Evolutionary conservation across 2,888 invertebrate genomes (phyloP).

Genomic region (Cephus spinipes): DNA sequence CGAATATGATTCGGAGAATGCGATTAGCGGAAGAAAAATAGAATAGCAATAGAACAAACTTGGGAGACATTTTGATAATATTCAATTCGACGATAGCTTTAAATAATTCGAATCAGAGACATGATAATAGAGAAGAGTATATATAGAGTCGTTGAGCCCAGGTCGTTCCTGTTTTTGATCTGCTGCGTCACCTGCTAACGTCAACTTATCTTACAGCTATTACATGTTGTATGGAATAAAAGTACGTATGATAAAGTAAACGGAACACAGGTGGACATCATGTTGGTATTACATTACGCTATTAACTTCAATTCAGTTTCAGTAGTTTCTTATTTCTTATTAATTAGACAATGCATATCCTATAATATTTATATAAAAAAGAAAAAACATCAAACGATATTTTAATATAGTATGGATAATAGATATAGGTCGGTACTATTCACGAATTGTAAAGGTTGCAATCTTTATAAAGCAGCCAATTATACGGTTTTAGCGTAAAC

Average conservation of each 20-base stretch:
- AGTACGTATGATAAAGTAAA: constrained; percentile 45
- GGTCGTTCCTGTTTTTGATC: constrained; percentile 44
- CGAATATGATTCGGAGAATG: background rate
- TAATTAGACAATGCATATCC: constrained; percentile 47
- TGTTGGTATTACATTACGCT: constrained; percentile 41
- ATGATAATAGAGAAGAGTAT: constrained; percentile 24
- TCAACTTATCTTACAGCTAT: constrained; percentile 33
- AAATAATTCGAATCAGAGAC: too few relatives aligned
- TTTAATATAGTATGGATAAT: constrained; percentile 32
- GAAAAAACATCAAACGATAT: constrained; percentile 30
- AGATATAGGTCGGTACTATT: constrained; percentile 29
- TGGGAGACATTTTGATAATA: too few relatives aligned
- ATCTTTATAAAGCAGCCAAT: constrained; percentile 48
- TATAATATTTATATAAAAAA: constrained; percentile 41
- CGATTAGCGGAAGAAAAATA: too few relatives aligned
- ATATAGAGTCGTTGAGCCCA: constrained; percentile 42
- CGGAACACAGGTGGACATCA: constrained; percentile 45
- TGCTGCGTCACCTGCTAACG: constrained; percentile 52
- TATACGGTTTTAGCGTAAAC: constrained; percentile 44
- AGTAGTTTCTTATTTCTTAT: constrained; percentile 44
- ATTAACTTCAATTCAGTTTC: constrained; percentile 37
- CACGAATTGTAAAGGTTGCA: constrained; percentile 30
- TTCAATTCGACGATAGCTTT: too few relatives aligned
- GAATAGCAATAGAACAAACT: too few relatives aligned
- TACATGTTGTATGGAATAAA: constrained; percentile 42